Evolutionary conservation across 2,888 invertebrate genomes (phyloP).

Genomic region (Caenorhabditis auriculariae): DNA sequence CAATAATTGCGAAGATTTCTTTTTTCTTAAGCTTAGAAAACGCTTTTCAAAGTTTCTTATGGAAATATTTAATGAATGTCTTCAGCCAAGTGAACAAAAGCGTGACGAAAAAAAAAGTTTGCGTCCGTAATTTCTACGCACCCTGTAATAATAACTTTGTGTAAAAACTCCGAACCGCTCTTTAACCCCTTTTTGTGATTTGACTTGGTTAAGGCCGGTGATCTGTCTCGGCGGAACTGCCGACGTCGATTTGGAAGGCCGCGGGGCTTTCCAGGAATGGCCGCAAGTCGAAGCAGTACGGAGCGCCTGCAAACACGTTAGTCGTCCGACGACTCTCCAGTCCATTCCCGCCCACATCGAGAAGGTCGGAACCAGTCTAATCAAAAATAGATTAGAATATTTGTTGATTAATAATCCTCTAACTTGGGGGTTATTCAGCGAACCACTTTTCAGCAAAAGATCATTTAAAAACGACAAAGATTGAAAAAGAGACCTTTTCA

Average conservation of each 20-base stretch:
- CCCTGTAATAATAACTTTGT: too few relatives aligned
- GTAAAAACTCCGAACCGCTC: too few relatives aligned
- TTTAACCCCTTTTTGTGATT: not conserved
- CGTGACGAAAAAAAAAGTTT: too few relatives aligned
- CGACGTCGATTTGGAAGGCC: slow-evolving; percentile 81
- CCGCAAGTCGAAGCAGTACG: slow-evolving; percentile 80
- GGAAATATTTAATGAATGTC: not conserved
- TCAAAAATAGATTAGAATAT: not conserved
- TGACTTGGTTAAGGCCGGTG: slow-evolving; percentile 72
- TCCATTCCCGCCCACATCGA: slow-evolving; percentile 49
- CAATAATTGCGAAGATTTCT: too few relatives aligned
- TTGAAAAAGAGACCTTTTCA: too few relatives aligned
- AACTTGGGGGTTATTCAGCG: too few relatives aligned
- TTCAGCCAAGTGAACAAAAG: too few relatives aligned
- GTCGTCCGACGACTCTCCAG: slow-evolving; percentile 77
- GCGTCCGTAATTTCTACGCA: too few relatives aligned
- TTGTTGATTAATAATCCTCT: too few relatives aligned
- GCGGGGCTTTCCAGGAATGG: slow-evolving; percentile 94
- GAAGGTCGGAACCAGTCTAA: too few relatives aligned
- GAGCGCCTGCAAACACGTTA: slow-evolving; percentile 88
- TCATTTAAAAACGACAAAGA: too few relatives aligned
- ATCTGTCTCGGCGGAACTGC: slow-evolving; percentile 89
- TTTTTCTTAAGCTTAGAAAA: not conserved
- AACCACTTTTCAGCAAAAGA: too few relatives aligned
- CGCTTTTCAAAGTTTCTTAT: not conserved